A percentile compares a stretch with the other conserved stretches of the same genome.
These are phyloP conservation scores for Noturus placidus DNA, from an alignment of 2,113 vertebrate genomes.

Conservation along the genomic window DNA sequence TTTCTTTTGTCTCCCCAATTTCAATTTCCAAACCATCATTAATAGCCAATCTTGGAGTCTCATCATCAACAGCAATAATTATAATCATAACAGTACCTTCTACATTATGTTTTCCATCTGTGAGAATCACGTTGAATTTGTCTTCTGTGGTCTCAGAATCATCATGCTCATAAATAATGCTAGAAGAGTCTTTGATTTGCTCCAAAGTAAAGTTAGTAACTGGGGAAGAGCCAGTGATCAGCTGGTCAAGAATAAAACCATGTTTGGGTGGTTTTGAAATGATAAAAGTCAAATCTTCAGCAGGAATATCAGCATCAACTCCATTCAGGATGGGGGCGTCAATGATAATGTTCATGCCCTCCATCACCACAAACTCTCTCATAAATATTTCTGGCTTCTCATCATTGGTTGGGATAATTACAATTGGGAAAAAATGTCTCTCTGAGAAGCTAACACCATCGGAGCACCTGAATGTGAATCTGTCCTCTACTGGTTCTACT, in stretches of 20 bases:
- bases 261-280: constrained; percentile 81
- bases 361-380: constrained; percentile 90
- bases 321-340: constrained; percentile 85
- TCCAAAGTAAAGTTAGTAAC: constrained; percentile 86
- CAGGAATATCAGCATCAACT: constrained; percentile 82
- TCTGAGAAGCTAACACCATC: constrained; percentile 92
- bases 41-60: constrained; percentile 88
- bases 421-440: constrained; percentile 82
- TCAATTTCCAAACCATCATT: constrained; percentile 91
- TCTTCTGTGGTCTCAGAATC: constrained; percentile 90
- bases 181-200: constrained; percentile 87
- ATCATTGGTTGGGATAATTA: constrained; percentile 85
- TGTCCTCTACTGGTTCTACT: constrained; percentile 88
- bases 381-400: constrained; percentile 87
- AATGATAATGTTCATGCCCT: constrained; percentile 89
- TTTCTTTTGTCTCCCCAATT: constrained; percentile 82
- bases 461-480: constrained; percentile 88
- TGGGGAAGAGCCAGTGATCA: constrained; percentile 79
- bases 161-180: constrained; percentile 92
- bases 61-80: constrained; percentile 88
- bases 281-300: constrained; percentile 78
- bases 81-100: constrained; percentile 77
- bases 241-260: constrained; percentile 84
- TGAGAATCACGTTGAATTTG: constrained; percentile 83
- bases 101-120: constrained; percentile 81